Base-by-base conservation (phyloP, 2,113 vertebrate species). In the Rutilus rutilus region DNA sequence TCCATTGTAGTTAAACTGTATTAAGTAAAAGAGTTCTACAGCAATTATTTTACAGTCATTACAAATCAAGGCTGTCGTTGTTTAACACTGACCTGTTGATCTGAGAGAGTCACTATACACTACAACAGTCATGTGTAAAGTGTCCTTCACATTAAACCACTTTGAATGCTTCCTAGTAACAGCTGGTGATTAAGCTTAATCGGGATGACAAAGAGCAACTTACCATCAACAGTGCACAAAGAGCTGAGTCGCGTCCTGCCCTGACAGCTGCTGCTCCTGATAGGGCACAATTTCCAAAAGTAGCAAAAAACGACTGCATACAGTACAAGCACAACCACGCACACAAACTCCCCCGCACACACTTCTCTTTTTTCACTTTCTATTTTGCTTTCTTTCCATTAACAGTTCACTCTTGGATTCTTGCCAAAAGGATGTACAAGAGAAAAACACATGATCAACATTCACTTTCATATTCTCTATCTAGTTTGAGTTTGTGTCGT, bases 271-370 rank as follows among this genome's bases (percentile, higher is more conserved):
- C 60, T 75, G 59, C 39, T 86, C n/a, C 86, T 64, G 76, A 84
- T 52, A 87, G 84, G 59, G 74, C 25, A 87, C 84, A 76, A 83
- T 67, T 84, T 85, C 80, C 85, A 86, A 79, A 79, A 71, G 42
- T 17, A 52, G 39, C 84, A 50, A 30, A 30, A 30, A 78, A 23
- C 17, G 23, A 73, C 25, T 54, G 19, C 85, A 75, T n/a, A 71
- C 27, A 45, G 33, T 23, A 75, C 81, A 78, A 62, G 85, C 62
- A 82, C 82, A 86, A 67, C 81, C 71, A 67, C 78, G 11, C 50
- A 73, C 82, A 69, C 62, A 82, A 39, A 71, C 67, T 45, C 69
- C 83, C 67, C 21, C 76, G n/a, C n/a, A 59, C 65, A 78, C 65
- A 50, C 52, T 76, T 77, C 50, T 77, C 45, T 77, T 33, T 67